Base-by-base conservation (phyloP, 2,797 vertebrate genomes). In the Borostomias antarcticus region DNA sequence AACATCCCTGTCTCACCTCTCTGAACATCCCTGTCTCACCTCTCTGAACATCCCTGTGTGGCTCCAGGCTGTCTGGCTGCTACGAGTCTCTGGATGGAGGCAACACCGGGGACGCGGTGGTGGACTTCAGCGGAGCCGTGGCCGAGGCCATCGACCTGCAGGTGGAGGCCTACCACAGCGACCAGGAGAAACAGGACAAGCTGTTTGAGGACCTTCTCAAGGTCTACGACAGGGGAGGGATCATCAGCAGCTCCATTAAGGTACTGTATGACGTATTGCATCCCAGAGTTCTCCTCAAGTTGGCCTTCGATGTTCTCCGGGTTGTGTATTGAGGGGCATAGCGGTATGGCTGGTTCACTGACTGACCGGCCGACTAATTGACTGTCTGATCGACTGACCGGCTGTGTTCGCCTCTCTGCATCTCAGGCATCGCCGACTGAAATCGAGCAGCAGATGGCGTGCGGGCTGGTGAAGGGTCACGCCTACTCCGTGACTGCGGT, bases 71-170 rank as follows among this genome's bases (percentile, higher is more conserved):
- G 15, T 89, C 93, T 13, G 94, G 94, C 64, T 98, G 94, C 83
- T 99, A 98, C 0, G 93, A 98, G 82, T 95, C 95, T 2, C 85
- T 99, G 50, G 95, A 95, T 61, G 94, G 95, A 4, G 94, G 97
- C 45, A 97, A 93, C 53, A 95, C 95, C 10, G 94, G 93, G 37
- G 96, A 99, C 25, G 95, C 97, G 6, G 93, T 99, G 66, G 94
- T 96, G 77, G 97, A 99, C 80, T 98, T 99, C 83, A 97, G 93
- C 10, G 96, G 96, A 30, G 94, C 94, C 0, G 92, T 98, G 69
- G 79, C 92, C 5, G 96, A 99, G 85, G 82, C 90, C 69, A 75
- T 98, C 35, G 85, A 89, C 82, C 81, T 98, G 85, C 84, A 88
- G 56, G 53, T 1, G 1, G 84, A 45, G 1, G 78, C 68, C 28